A percentile compares a stretch with the other conserved stretches of the same genome.
Evolutionary conservation across 2,797 vertebrate species (phyloP).

Genomic region (Tamandua tetradactyla): DNA sequence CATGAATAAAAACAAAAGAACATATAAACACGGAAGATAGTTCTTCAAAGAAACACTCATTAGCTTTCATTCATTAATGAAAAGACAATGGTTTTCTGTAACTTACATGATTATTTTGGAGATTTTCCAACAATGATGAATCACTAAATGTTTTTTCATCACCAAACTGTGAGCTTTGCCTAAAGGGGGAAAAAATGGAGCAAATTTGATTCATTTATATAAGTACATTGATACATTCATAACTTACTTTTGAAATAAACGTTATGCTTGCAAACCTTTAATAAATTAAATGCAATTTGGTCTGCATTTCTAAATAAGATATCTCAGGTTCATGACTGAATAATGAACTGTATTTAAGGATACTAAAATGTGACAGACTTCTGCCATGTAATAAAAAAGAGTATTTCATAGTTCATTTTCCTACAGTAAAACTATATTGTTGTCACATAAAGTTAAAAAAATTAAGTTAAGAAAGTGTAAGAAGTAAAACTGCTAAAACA

Average conservation of each 20-base stretch:
- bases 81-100: conserved; percentile 17
- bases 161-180: conserved; percentile 91
- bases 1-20: not conserved
- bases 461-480: not conserved
- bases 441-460: not conserved
- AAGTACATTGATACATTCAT: not conserved
- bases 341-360: conserved; percentile 8
- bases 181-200: conserved; percentile 81
- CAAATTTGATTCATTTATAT: not conserved
- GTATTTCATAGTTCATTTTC: conserved; percentile 20
- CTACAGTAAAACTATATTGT: not conserved
- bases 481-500: not conserved
- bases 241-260: conserved; percentile 41
- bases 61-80: not conserved
- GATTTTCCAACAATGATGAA: conserved; percentile 95
- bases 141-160: conserved; percentile 95
- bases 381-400: not conserved
- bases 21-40: not conserved
- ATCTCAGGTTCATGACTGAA: not conserved
- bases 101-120: conserved; percentile 98
- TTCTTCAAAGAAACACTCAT: not conserved
- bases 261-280: not conserved
- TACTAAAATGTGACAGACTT: conserved; percentile 8
- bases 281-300: not conserved
- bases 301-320: conserved; percentile 24